Evolutionary conservation across 2,113 vertebrate genomes (phyloP).

Genomic region (Thalassarche chlororhynchos): DNA sequence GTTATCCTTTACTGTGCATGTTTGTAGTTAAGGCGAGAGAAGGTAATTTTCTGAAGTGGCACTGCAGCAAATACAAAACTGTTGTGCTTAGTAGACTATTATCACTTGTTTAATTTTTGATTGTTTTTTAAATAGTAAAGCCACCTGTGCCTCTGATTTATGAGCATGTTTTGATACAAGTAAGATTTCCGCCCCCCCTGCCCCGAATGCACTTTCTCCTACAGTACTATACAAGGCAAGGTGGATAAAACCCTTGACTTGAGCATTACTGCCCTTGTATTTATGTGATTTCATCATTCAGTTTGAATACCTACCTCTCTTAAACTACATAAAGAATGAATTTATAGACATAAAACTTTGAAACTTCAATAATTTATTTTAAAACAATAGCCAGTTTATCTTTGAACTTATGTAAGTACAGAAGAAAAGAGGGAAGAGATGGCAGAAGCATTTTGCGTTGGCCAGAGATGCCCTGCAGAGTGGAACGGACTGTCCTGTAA

Average conservation of each 20-base stretch:
- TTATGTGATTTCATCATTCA: background rate
- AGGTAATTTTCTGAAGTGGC: background rate
- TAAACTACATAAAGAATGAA: background rate
- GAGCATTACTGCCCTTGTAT: conserved; percentile 8
- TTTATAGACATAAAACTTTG: background rate
- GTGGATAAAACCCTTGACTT: background rate
- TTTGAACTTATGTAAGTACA: background rate
- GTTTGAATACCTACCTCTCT: background rate
- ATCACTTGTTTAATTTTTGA: conserved; percentile 44
- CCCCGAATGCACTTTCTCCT: background rate
- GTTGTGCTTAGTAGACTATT: background rate
- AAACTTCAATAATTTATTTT: background rate
- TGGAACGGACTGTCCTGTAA: background rate
- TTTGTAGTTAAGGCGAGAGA: conserved; percentile 14
- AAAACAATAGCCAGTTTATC: background rate
- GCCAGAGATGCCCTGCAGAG: background rate
- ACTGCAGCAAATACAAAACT: background rate
- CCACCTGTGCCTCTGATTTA: conserved; percentile 53
- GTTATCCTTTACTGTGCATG: background rate
- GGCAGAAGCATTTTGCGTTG: background rate
- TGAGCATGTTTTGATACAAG: conserved; percentile 40
- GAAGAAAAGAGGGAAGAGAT: background rate
- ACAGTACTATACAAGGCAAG: background rate
- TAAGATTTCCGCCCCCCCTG: background rate
- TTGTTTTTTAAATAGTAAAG: conserved; percentile 46